Base-by-base conservation (phyloP, 2,888 invertebrate genomes). In the Nezara viridula region DNA sequence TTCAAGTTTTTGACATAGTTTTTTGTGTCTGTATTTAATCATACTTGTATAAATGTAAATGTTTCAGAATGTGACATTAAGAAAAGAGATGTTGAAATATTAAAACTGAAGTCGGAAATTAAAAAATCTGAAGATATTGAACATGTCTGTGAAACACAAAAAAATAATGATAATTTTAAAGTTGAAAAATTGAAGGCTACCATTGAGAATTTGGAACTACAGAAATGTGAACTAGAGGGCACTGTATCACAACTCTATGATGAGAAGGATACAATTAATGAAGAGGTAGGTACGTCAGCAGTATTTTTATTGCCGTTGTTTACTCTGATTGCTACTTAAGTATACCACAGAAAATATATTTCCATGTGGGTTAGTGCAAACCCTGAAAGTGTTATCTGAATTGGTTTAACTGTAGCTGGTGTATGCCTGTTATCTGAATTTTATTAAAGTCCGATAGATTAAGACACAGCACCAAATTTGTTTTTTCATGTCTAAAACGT, bases 171-270 rank as follows among this genome's bases (percentile, higher is more conserved):
- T 27, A 85, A 40, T 52, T 50, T 50, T 37, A 88, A 81, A 85
- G 47, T 73, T 50, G 88, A 88, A 47, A 88, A 88, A 88, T 85
- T 88, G 40, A 85, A 85, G 19, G 81, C 85, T 40, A 49, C n/a
- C 0, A 88, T 88, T 50, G 88, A 88, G 21, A 88, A 88, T 12
- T 50, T 88, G 32, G 88, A 88, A 40, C n/a, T 27, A 44, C 32
- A 88, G 50, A 88, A 52, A 32, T 32, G 49, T 88, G 40, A 73
- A 47, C 14, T 88, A n/a, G 55, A 85, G 24, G 47, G n/a, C 3
- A 66, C 60, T 12, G n/a, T 66, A 10, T 47, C n/a, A 32, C n/a
- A 40, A 27, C 60, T 47, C 10, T 32, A 47, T 32, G n/a, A 88
- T 49, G 73, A 88, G 21, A 88, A 88, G 88, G 19, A 47, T 27